Base-by-base conservation (phyloP, 1,140 invertebrate species). In the Harpegnathos saltator region DNA sequence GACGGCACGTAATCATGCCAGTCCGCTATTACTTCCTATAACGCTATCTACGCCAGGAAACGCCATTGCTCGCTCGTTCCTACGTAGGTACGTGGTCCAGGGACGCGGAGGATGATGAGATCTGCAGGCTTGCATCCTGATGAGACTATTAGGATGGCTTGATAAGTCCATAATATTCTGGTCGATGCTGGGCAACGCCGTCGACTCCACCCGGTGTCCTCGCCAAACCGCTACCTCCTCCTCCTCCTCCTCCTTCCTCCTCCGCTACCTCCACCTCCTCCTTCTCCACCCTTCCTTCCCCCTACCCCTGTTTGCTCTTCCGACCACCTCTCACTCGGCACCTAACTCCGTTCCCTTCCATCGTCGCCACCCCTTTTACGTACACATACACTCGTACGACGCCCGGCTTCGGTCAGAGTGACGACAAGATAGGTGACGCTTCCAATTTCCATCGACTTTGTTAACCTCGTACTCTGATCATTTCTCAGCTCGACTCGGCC, bases 101-200 rank as follows among this genome's bases (percentile, higher is more conserved):
- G 84, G 85, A 90, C 85, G 84, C 88, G 74, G 89, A 89, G 91
- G 90, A 93, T 92, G 91, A 92, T 93, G 92, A 93, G 92, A 93
- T 93, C 92, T 92, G 91, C 92, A 92, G 91, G 91, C 91, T 92
- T 92, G 92, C 92, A 93, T 93, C 91, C 91, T 93, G 92, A 93
- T 93, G 92, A 93, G 92, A 93, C 92, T 92, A 93, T 93, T 93
- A 93, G 90, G 92, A 93, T 92, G 89, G 91, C 91, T 93, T 93
- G 92, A 93, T 93, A 93, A 93, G 92, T 93, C 91, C 89, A 92
- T 93, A 93, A 93, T 93, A 93, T 93, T 93, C 91, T 89, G 90
- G 89, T 91, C 90, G 89, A 91, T 87, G 87, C 89, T 82, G 83
- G 84, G 80, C 83, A 86, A 73, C 88, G 80, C 84, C 89, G 89